A percentile compares a stretch with the other conserved stretches of the same genome.
phyloP scores from a whole-genome alignment of 2,797 vertebrate genomes.

The Myotis vivesi region DNA sequence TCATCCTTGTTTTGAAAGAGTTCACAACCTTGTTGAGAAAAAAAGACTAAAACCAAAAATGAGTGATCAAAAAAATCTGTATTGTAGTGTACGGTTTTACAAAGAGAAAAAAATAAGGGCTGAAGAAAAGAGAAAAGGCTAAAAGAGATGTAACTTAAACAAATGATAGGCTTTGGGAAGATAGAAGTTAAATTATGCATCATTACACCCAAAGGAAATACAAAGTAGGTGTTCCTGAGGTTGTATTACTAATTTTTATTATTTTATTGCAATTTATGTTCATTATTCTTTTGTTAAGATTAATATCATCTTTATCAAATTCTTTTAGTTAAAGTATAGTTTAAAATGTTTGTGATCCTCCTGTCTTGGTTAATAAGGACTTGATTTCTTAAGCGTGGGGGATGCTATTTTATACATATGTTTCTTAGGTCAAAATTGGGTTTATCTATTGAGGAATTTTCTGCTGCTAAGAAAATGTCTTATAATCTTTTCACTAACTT shows the following conservation, averaged over 20 bases:
- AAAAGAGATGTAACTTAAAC: not conserved
- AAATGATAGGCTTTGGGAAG: not conserved
- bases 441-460: not conserved
- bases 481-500: not conserved
- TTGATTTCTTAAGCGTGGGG: not conserved
- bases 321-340: not conserved
- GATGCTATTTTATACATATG: too few species aligned
- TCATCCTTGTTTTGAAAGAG: not conserved
- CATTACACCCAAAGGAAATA: not conserved
- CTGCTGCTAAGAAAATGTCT: not conserved
- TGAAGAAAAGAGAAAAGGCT: not conserved
- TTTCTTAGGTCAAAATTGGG: not conserved
- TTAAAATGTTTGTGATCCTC: not conserved
- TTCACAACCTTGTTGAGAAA: slow-evolving; percentile 1
- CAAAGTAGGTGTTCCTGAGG: not conserved
- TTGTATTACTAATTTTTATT: not conserved
- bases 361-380: not conserved
- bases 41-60: not conserved
- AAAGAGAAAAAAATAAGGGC: not conserved
- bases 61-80: not conserved
- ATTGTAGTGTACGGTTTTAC: not conserved
- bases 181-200: not conserved
- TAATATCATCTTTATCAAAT: not conserved
- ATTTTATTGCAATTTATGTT: not conserved
- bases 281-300: not conserved